Conservation (phyloP, 2,113 vertebrate genomes). For the Echinops telfairi region DNA sequence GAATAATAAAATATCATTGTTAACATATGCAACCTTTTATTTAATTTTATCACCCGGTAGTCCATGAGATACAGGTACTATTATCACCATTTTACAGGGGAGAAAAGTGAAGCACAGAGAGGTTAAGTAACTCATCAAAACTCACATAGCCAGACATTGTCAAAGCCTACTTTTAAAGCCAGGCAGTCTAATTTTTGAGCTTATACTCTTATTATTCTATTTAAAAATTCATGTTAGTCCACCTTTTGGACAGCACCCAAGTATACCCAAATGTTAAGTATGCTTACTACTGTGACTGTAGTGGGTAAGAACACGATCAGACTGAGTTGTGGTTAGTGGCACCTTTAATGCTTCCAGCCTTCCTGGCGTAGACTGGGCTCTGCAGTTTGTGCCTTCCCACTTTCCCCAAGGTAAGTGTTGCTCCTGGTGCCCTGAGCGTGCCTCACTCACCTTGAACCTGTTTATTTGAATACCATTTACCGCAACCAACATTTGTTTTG, state of each 20-base stretch:
- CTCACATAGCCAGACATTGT: neutral
- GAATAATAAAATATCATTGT: conserved; percentile 27
- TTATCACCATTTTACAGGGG: neutral
- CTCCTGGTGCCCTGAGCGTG: neutral
- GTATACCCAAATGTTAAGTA: neutral
- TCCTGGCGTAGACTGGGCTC: conserved; percentile 12
- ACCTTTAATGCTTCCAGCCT: neutral
- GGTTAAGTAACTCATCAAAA: neutral
- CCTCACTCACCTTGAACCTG: neutral
- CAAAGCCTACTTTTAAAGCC: conserved; percentile 36
- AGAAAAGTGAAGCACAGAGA: conserved; percentile 7
- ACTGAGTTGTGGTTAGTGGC: neutral
- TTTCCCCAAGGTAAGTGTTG: conserved; percentile 37
- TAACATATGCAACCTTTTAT: conserved; percentile 12
- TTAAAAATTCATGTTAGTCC: conserved; percentile 48
- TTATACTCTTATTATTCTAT: conserved; percentile 24
- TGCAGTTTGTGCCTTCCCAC: neutral
- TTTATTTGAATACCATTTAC: conserved; percentile 35
- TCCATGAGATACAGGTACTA: neutral
- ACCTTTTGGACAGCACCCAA: conserved; percentile 3
- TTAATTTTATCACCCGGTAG: neutral
- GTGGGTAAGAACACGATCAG: neutral
- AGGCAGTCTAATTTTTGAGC: conserved; percentile 30
- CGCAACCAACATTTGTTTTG: conserved; percentile 29
- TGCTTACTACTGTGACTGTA: conserved; percentile 19